Evolutionary conservation across 1,140 invertebrate species (phyloP), one percentile per base, ranked within the genome.

Genomic region (Drosophila pseudoananassae): DNA sequence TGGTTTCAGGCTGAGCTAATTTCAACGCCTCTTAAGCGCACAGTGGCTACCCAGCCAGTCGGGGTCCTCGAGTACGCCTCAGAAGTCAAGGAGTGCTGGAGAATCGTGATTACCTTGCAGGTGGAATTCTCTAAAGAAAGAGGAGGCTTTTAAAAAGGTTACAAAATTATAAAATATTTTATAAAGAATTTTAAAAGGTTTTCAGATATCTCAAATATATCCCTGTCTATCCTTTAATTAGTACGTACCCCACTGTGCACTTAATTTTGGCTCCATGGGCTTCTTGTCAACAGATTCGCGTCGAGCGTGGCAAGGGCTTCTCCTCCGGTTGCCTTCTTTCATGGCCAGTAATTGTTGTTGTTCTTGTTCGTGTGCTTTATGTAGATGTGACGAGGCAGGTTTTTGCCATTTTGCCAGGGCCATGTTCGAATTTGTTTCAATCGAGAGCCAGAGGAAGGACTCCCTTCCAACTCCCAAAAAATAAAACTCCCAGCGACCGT

Each of bases 401-500:
- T 63, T 58, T 64, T 65, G 78, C 69, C 61, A 74, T 61, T 74
- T 68, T 54, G 63, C 76, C 79, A 46, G 54, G 63, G 47, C 75
- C 59, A 78, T 85, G 77, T 85, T 82, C 78, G 84, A 88, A 87
- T 87, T 87, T 87, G 82, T 88, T 87, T 87, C 82, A 87, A 85
- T 87, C 78, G 47, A 51, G 55, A 53, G 0, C 27, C 0, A 27
- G 29, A 31, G 10, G 9, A 33, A 33, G 31, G 31, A 33, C 33
- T 2, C 8, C 25, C 25, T 0, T 2, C 29, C 1, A 31, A 9
- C 31, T 9, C 31, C 31, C 31, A 9, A 36, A 36, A 10, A 10
- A 12, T 10, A 10, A 31, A 31, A 3, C 7, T 3, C 3, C 33
- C 3, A 36, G 10, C 31, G 9, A 45, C 23, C 31, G 49, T 17